Percentiles rank a stretch among this genome's conserved stretches.
Conservation (phyloP, 2,113 vertebrate species). For the Pogonocichla stellata region DNA sequence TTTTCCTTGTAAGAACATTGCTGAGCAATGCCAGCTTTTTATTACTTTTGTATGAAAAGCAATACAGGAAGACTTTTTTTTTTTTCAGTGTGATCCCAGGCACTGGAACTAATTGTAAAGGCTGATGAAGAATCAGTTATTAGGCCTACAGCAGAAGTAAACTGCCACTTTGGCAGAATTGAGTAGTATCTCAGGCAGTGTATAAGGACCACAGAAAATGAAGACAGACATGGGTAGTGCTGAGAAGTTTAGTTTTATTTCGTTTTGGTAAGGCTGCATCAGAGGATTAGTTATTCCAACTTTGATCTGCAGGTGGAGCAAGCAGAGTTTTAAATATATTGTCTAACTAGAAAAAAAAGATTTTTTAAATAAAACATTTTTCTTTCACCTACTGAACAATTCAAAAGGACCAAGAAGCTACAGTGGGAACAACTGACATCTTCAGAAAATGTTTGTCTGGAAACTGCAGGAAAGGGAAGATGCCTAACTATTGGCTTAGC, state of each 20-base stretch:
- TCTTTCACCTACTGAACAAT: background rate
- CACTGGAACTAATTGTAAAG: background rate
- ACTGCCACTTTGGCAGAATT: background rate
- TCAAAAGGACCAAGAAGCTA: background rate
- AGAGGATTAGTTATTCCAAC: background rate
- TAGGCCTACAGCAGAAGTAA: background rate
- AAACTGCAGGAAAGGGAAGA: background rate
- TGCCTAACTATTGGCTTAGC: background rate
- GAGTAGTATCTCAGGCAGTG: background rate
- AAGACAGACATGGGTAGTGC: background rate
- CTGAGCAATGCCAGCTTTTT: background rate
- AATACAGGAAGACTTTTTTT: background rate
- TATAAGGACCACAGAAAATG: background rate
- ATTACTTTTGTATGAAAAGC: background rate
- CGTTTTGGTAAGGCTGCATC: background rate
- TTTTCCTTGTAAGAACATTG: background rate
- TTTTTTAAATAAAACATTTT: background rate
- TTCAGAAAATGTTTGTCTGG: background rate
- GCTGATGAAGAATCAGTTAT: background rate
- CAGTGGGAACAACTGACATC: background rate
- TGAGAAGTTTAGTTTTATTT: background rate
- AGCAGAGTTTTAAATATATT: background rate
- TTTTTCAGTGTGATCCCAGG: background rate
- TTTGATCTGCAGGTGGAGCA: slow-evolving; percentile 44
- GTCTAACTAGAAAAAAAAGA: background rate